These are phyloP conservation scores for Malurus elegans DNA, from an alignment of 2,113 vertebrate genomes.

Conservation along the genomic window DNA sequence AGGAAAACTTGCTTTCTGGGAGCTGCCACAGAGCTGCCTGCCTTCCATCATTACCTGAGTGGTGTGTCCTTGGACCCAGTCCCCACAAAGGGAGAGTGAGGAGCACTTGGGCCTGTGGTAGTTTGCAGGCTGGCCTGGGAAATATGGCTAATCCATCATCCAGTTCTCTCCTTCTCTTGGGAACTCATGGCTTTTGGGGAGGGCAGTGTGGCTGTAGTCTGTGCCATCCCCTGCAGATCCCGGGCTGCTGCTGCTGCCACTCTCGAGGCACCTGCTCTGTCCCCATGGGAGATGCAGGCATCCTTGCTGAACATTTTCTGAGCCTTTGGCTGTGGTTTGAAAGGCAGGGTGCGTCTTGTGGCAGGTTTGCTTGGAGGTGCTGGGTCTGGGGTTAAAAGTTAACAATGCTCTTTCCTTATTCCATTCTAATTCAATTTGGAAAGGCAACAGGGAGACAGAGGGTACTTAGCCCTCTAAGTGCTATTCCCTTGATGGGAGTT, in stretches of 20 bases:
- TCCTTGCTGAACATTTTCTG: fast-evolving
- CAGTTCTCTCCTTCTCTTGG: not conserved
- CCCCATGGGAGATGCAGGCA: not conserved
- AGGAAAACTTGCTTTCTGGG: not conserved
- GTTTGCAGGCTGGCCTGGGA: not conserved
- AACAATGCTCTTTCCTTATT: conserved; percentile 12
- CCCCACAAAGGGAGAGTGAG: not conserved
- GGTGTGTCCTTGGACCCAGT: not conserved
- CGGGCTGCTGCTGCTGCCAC: not conserved
- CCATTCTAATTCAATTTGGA: conserved; percentile 15
- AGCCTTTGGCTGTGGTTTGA: not conserved
- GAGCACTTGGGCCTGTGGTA: fast-evolving
- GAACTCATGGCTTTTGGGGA: not conserved
- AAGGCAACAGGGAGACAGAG: conserved; percentile 19
- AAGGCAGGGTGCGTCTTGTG: not conserved
- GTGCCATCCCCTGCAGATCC: not conserved
- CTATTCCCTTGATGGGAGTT: conserved; percentile 1
- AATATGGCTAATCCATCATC: not conserved
- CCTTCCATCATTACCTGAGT: not conserved
- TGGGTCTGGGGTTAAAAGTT: not conserved
- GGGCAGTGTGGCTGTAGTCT: not conserved
- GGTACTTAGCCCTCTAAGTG: conserved; percentile 10
- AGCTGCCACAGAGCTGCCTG: not conserved
- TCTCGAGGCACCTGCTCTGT: not conserved
- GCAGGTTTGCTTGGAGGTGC: not conserved